Base-by-base conservation (phyloP, 2,113 vertebrate genomes). In the Eulacestoma nigropectus region DNA sequence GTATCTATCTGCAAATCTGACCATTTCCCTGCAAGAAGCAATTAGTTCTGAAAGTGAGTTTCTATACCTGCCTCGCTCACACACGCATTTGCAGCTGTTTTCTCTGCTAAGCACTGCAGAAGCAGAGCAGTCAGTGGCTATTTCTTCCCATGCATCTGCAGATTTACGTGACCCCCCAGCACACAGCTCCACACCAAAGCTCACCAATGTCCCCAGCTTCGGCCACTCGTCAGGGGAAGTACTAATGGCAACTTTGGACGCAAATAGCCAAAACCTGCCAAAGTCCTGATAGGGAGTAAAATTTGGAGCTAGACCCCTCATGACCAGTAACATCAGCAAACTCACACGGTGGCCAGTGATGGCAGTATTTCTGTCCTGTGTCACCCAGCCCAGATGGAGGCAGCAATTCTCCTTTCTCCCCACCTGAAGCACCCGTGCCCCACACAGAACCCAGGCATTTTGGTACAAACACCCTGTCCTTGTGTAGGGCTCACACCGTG, bases 311-410 rank as follows among this genome's bases (percentile, higher is more conserved):
- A 62, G 37, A 53, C 10, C 11, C 22, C 35, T 75, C 15, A 4
- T 2, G 22, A 63, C 10, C 6, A 1, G 46, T 57, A 89, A 41
- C 37, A 70, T 42, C 26, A 4, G 2, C 57, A 84, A 55, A 67
- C 25, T 69, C n/a, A 21, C 3, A 1, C 6, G 3, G 50, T 18
- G 26, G 29, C 37, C 37, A 27, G 0, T 0, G 7, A 33, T 4
- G 35, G 39, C n/a, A 30, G 16, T 19, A 33, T 37, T 90, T 46
- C 63, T 80, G 41, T 23, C 32, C 22, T 1, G 0, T 1, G 5
- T 12, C 30, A 18, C 46, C 44, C 46, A 60, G 46, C 15, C 30
- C 6, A 6, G 26, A 17, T 1, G 0, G 27, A 77, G 37, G 12
- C 17, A 67, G 56, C 16, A 72, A 17, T 49, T 70, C 35, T 90